phyloP scores from a whole-genome alignment of 2,113 vertebrate species.

The Xiphophorus hellerii region DNA sequence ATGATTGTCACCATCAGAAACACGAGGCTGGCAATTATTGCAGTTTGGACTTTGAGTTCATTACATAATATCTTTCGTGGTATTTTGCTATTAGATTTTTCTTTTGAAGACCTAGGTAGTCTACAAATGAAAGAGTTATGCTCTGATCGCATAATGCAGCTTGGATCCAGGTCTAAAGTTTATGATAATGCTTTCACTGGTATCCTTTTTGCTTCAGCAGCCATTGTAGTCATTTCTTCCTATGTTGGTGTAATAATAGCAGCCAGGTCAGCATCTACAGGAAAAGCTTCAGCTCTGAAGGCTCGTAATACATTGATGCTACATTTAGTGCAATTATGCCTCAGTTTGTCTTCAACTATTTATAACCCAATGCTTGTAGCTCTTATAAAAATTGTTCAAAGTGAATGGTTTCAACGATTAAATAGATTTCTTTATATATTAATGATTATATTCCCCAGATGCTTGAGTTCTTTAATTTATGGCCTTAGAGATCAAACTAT shows the following conservation, averaged over 20 bases:
- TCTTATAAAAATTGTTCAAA: fast-evolving
- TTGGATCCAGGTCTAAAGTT: not conserved
- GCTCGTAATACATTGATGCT: conserved; percentile 66
- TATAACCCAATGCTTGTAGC: conserved; percentile 24
- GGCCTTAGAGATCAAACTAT: conserved; percentile 49
- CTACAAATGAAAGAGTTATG: conserved; percentile 37
- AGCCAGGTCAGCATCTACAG: conserved; percentile 63
- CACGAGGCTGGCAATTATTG: conserved; percentile 38
- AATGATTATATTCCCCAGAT: conserved; percentile 50
- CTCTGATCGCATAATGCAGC: not conserved
- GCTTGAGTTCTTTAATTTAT: conserved; percentile 42
- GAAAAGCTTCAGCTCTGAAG: conserved; percentile 56
- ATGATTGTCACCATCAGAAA: conserved; percentile 58
- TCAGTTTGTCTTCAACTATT: conserved; percentile 55
- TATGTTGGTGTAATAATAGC: conserved; percentile 65
- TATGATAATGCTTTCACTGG: conserved; percentile 39
- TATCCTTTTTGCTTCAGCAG: conserved; percentile 54
- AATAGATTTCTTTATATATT: conserved; percentile 40
- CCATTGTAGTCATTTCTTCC: conserved; percentile 31
- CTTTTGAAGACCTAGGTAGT: not conserved
- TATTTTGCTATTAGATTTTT: not conserved
- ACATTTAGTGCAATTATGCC: conserved; percentile 65
- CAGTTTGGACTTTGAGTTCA: conserved; percentile 50
- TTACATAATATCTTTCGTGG: conserved; percentile 4
- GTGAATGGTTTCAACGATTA: not conserved